Evolutionary conservation across 92 coral and sea anemone genomes (phyloP).

Genomic region (Siderastrea siderea): DNA sequence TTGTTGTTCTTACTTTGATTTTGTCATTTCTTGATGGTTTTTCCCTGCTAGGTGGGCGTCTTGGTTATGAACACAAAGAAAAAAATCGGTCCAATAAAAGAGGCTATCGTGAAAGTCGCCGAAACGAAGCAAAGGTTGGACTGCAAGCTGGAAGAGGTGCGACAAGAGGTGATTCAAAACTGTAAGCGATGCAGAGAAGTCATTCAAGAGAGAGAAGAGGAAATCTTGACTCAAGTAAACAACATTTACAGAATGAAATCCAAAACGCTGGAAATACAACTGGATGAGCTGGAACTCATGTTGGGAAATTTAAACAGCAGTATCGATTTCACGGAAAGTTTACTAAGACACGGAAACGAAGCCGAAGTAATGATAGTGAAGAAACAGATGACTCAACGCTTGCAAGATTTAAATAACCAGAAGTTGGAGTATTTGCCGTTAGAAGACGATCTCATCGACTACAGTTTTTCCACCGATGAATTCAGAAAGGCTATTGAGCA

Average conservation of each 20-base stretch:
- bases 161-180: constrained; percentile 71
- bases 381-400: constrained; percentile 92
- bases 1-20: neutral
- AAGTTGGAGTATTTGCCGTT: constrained; percentile 87
- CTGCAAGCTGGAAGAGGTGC: constrained; percentile 83
- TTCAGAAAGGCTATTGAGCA: constrained; percentile 86
- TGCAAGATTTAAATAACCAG: constrained; percentile 83
- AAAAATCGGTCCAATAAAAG: constrained; percentile 80
- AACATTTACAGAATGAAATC: constrained; percentile 89
- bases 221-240: constrained; percentile 84
- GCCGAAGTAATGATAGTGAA: constrained; percentile 96
- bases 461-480: constrained; percentile 85
- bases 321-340: constrained; percentile 93
- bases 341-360: constrained; percentile 94
- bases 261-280: constrained; percentile 92
- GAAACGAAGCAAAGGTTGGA: constrained; percentile 82
- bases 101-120: constrained; percentile 85
- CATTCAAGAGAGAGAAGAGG: constrained; percentile 90
- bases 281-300: constrained; percentile 88
- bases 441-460: constrained; percentile 94
- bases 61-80: constrained; percentile 92
- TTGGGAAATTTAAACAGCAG: constrained; percentile 91
- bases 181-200: constrained; percentile 80
- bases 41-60: constrained; percentile 81
- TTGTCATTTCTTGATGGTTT: neutral